phyloP scores from a whole-genome alignment of 2,113 vertebrate species.

The Alouatta palliata region DNA sequence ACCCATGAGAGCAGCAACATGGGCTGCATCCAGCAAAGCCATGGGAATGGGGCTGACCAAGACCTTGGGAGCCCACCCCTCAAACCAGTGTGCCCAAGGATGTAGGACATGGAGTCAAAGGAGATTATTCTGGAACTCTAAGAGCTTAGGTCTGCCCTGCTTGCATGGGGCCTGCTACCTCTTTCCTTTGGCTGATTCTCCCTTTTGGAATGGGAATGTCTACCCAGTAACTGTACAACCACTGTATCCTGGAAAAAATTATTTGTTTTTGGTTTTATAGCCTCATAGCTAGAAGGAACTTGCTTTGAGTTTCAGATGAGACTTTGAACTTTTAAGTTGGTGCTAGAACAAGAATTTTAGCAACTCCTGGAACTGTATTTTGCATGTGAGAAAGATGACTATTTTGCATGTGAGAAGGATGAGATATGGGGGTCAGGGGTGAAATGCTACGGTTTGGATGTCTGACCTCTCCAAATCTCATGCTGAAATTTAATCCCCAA shows the following conservation, averaged over 20 bases:
- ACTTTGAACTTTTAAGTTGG: background rate
- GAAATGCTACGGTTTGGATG: background rate
- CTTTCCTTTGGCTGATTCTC: too few relatives aligned
- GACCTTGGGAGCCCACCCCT: too few relatives aligned
- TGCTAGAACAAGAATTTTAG: background rate
- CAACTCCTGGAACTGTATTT: background rate
- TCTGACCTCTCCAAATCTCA: background rate
- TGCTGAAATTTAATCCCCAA: background rate
- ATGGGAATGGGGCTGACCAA: too few relatives aligned
- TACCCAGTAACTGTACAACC: background rate
- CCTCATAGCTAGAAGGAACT: background rate
- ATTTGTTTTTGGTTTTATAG: background rate
- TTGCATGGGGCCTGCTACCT: too few relatives aligned
- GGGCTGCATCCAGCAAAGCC: too few relatives aligned
- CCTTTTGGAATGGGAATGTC: background rate
- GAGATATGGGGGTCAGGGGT: background rate
- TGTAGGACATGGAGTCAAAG: too few relatives aligned
- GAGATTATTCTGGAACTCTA: too few relatives aligned
- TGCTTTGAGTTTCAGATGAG: background rate
- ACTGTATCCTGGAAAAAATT: background rate
- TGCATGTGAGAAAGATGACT: too few relatives aligned
- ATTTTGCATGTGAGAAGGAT: background rate
- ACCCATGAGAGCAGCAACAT: too few relatives aligned
- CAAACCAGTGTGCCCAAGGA: too few relatives aligned
- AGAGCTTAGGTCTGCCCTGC: too few relatives aligned